A percentile compares a stretch with the other conserved stretches of the same genome.
Conservation (phyloP, 2,797 vertebrate species). For the Leuciscus waleckii region DNA sequence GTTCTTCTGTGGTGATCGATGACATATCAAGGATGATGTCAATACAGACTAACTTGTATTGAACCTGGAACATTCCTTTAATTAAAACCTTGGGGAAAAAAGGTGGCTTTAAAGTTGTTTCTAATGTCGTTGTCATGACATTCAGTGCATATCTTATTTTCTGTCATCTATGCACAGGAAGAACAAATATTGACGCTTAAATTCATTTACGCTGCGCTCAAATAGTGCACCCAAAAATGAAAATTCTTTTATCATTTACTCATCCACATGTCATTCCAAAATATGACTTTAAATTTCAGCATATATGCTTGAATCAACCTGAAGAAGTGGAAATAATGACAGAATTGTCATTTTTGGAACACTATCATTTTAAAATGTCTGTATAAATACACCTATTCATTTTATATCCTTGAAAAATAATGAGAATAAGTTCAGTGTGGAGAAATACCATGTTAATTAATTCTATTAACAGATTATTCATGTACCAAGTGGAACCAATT, state of each 20-base stretch:
- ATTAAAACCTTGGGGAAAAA: slow-evolving; percentile 12
- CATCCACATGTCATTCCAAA: background rate
- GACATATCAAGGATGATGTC: background rate
- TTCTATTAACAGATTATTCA: background rate
- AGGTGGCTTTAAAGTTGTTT: background rate
- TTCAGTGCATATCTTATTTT: background rate
- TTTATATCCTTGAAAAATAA: background rate
- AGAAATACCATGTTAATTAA: background rate
- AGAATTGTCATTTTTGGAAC: background rate
- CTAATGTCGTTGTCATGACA: background rate
- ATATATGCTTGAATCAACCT: background rate
- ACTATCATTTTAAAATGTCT: background rate
- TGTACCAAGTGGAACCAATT: background rate
- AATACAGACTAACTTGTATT: slow-evolving; percentile 10
- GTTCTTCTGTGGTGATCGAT: background rate
- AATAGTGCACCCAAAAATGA: background rate
- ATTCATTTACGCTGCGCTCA: background rate
- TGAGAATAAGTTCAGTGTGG: background rate
- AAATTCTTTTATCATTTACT: background rate
- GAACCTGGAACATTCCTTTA: slow-evolving; percentile 7
- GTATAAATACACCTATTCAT: background rate
- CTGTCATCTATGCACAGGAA: background rate
- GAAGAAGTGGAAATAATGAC: background rate
- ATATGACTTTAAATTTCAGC: background rate
- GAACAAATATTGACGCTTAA: background rate